These are phyloP conservation scores for Jordanella pulchra DNA, from an alignment of 2,797 vertebrate species.

Conservation along the genomic window DNA sequence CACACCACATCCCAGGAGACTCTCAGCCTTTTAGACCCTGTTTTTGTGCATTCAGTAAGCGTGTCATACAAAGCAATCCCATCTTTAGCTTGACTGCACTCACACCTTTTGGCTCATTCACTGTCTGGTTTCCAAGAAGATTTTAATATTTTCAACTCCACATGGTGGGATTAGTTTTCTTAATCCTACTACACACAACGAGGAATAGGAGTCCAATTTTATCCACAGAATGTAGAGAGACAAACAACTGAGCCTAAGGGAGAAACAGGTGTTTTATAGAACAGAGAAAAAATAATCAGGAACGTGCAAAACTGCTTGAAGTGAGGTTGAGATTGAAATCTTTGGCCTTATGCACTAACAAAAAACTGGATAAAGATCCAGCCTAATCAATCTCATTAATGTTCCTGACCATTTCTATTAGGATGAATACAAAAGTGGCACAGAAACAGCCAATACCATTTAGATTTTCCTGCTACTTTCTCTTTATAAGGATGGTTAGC, in stretches of 20 bases:
- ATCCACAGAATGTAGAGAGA: slow-evolving; percentile 19
- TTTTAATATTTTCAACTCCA: slow-evolving; percentile 65
- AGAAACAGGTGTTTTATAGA: neutral
- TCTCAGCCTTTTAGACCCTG: slow-evolving; percentile 49
- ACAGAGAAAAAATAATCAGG: neutral
- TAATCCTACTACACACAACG: slow-evolving; percentile 52
- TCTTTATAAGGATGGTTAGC: slow-evolving; percentile 66
- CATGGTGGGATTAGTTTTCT: slow-evolving; percentile 57
- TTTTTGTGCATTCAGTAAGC: slow-evolving; percentile 55
- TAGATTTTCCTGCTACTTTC: slow-evolving; percentile 54
- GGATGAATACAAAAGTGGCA: slow-evolving; percentile 51
- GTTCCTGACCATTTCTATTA: slow-evolving; percentile 32
- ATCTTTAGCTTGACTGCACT: slow-evolving; percentile 61
- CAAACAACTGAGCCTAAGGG: neutral
- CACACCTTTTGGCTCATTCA: slow-evolving; percentile 60
- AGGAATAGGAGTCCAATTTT: slow-evolving; percentile 29
- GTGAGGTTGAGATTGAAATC: slow-evolving; percentile 10
- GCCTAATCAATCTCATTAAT: slow-evolving; percentile 1
- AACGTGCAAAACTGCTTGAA: neutral
- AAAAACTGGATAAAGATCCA: neutral
- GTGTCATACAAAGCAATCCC: slow-evolving; percentile 66
- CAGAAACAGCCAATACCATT: slow-evolving; percentile 46
- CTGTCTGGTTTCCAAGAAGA: slow-evolving; percentile 61
- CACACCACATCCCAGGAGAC: slow-evolving; percentile 66
- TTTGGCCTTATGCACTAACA: slow-evolving; percentile 13